A percentile compares a stretch with the other conserved stretches of the same genome.
phyloP scores from a whole-genome alignment of 2,797 vertebrate species.

The Naso thynnoides region DNA sequence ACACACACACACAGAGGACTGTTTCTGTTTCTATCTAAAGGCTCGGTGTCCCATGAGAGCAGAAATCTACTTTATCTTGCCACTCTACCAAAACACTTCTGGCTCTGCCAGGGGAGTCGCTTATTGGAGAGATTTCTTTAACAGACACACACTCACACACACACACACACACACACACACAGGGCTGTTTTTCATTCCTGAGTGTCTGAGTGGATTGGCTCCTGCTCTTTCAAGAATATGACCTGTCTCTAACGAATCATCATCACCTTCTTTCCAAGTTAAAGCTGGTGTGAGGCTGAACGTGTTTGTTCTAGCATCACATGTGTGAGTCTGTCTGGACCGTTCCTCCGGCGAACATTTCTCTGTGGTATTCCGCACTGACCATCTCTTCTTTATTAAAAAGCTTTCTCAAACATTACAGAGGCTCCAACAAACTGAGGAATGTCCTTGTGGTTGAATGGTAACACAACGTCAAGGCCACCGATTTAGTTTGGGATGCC shows the following conservation, averaged over 20 bases:
- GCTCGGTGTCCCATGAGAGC: slow-evolving; percentile 30
- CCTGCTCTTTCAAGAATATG: not conserved
- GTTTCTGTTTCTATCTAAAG: slow-evolving; percentile 36
- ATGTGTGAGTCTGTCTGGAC: not conserved
- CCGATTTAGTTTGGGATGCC: not conserved
- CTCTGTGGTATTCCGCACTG: not conserved
- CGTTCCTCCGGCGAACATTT: not conserved
- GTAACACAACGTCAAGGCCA: not conserved
- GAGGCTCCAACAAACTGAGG: slow-evolving; percentile 2
- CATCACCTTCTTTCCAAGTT: not conserved
- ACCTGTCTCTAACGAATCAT: not conserved
- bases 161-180: slow-evolving; percentile 1
- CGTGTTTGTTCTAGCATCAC: not conserved
- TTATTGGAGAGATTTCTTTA: slow-evolving; percentile 32
- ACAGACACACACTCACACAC: slow-evolving; percentile 26
- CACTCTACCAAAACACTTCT: slow-evolving; percentile 57
- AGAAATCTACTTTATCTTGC: slow-evolving; percentile 47
- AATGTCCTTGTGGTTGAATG: not conserved
- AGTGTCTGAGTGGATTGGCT: not conserved
- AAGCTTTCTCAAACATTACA: not conserved
- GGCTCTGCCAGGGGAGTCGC: slow-evolving; percentile 30
- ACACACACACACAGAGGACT: not conserved
- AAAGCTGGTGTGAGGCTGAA: not conserved
- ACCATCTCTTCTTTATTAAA: slow-evolving; percentile 10
- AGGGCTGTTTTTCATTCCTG: slow-evolving; percentile 13